Evolutionary conservation across 2,797 vertebrate genomes (phyloP).

Genomic region (Sebastes taczanowskii): DNA sequence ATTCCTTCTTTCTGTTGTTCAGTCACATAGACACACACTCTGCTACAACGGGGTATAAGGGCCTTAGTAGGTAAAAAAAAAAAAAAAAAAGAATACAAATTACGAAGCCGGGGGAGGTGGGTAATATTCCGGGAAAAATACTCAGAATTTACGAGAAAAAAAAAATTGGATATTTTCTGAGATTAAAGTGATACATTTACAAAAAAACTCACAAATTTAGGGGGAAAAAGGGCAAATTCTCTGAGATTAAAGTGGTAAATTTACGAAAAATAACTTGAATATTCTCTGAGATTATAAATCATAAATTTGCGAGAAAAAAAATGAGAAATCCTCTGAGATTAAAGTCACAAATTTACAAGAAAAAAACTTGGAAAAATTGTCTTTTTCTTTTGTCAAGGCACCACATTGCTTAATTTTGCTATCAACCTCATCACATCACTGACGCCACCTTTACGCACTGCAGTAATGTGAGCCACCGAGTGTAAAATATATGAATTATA

Average conservation of each 20-base stretch:
- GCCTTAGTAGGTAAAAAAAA: not conserved
- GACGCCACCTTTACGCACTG: rapidly evolving
- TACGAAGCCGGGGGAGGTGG: not conserved
- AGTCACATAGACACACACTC: not conserved
- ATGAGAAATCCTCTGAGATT: no score
- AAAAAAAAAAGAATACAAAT: no score
- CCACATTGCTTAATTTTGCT: no score
- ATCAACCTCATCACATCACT: not conserved
- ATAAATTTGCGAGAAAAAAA: no score
- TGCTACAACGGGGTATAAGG: not conserved
- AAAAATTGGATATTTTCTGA: not conserved
- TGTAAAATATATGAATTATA: not conserved
- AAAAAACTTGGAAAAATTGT: rapidly evolving
- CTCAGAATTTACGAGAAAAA: no score
- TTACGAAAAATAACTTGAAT: no score
- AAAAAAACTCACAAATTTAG: not conserved
- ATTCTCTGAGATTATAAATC: no score
- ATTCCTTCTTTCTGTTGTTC: not conserved
- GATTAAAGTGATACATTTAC: not conserved
- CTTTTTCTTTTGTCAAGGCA: no score
- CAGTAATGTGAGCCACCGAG: not conserved
- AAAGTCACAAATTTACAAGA: no score
- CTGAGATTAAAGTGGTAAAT: no score
- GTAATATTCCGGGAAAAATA: not conserved
- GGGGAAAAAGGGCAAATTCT: not conserved